These are phyloP conservation scores for Zaprionus vittiger DNA, from an alignment of 1,140 invertebrate species.

Conservation along the genomic window DNA sequence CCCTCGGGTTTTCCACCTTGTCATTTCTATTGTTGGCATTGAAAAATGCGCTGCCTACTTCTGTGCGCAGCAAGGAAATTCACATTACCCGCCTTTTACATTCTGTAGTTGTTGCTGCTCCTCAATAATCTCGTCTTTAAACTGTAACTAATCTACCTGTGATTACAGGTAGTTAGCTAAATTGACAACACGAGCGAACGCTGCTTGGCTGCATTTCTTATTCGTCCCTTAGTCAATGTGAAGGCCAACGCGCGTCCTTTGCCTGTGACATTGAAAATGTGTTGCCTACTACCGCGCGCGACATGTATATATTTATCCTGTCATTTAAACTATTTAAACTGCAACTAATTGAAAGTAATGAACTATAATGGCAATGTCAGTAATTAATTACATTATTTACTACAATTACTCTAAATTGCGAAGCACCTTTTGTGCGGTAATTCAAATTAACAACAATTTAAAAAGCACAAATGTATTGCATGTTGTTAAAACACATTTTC, in stretches of 20 bases:
- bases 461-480: neutral
- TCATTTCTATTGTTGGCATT: constrained; percentile 9
- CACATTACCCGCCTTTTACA: neutral
- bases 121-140: neutral
- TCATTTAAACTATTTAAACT: constrained; percentile 9
- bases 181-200: neutral
- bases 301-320: neutral
- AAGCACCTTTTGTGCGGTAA: neutral
- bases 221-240: constrained; percentile 3
- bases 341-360: constrained; percentile 47
- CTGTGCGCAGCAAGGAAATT: constrained; percentile 21
- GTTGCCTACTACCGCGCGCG: constrained; percentile 25
- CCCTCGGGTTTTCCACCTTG: neutral
- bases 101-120: neutral
- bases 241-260: constrained; percentile 2
- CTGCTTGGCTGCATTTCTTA: neutral
- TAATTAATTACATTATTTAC: neutral
- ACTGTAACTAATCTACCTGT: neutral
- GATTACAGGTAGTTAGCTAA: neutral
- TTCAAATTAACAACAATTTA: neutral
- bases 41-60: constrained; percentile 19
- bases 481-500: neutral
- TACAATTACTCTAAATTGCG: neutral
- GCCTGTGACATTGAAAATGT: constrained; percentile 27
- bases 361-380: neutral